These are phyloP conservation scores for Aphelenchoides bicaudatus DNA, from an alignment of 2,888 invertebrate species.

Conservation along the genomic window DNA sequence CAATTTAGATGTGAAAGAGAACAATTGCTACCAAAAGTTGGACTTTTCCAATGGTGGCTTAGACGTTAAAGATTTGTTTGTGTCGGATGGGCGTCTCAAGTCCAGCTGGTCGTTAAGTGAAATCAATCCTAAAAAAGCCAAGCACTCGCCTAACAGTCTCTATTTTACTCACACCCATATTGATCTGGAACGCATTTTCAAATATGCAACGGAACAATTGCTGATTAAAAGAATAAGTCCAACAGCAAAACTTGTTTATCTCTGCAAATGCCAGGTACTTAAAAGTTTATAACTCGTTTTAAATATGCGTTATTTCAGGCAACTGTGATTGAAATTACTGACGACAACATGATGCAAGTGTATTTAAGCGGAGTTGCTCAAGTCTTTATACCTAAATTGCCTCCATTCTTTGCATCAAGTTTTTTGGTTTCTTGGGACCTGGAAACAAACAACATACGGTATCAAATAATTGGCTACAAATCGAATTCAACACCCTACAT, in stretches of 20 bases:
- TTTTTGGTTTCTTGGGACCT: conserved; percentile 1
- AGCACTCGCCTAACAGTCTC: background rate
- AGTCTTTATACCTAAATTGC: too few species aligned
- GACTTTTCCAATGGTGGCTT: background rate
- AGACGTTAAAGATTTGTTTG: background rate
- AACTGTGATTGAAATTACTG: too few species aligned
- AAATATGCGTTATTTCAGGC: too few species aligned
- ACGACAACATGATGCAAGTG: too few species aligned
- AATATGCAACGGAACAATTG: background rate
- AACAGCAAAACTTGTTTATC: background rate
- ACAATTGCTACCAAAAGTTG: too few species aligned
- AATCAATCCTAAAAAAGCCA: background rate
- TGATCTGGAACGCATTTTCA: conserved; percentile 9
- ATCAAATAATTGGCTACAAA: background rate
- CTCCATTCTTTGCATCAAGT: background rate
- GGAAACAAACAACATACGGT: background rate
- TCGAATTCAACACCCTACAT: background rate
- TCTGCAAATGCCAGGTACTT: too few species aligned
- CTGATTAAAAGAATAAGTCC: background rate
- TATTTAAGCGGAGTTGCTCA: too few species aligned
- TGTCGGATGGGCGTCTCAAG: background rate
- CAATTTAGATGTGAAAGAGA: too few species aligned
- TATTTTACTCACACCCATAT: conserved; percentile 5
- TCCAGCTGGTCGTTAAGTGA: background rate
- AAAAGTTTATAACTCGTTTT: too few species aligned